Evolutionary conservation across 2,888 invertebrate species (phyloP).

Genomic region (Aleiodes testaceus): DNA sequence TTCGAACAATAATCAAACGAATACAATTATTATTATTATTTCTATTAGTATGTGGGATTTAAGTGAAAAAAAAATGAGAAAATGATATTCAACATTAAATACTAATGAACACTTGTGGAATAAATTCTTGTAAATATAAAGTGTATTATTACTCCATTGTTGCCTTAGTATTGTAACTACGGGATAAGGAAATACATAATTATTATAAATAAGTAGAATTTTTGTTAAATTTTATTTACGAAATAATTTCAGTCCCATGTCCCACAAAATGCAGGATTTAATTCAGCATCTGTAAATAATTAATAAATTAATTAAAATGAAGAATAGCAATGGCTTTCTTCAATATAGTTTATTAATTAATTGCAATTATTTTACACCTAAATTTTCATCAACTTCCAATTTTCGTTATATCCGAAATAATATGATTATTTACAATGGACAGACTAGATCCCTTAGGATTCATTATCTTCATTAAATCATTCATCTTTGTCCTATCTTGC

Average conservation of each 20-base stretch:
- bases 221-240: too few species aligned
- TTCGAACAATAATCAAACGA: too few species aligned
- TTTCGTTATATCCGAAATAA: conserved; percentile 26
- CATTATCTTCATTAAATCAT: conserved; percentile 13
- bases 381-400: conserved; percentile 9
- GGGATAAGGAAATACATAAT: too few species aligned
- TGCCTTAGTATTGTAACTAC: too few species aligned
- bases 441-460: conserved; percentile 55
- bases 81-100: conserved; percentile 3
- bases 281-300: too few species aligned
- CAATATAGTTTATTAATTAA: conserved; percentile 14
- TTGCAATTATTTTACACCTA: conserved; percentile 21
- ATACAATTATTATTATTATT: conserved; percentile 42
- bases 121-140: conserved; percentile 11
- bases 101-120: conserved; percentile 1
- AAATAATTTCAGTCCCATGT: too few species aligned
- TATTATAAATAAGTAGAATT: too few species aligned
- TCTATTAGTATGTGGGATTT: conserved; percentile 40
- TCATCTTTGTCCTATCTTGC: background rate
- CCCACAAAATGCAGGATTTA: too few species aligned
- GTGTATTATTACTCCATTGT: too few species aligned
- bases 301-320: too few species aligned
- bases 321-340: background rate
- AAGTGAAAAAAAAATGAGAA: conserved; percentile 12
- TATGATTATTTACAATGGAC: conserved; percentile 59